These are phyloP conservation scores for Rousettus leschenaultii DNA, from an alignment of 2,113 vertebrate species.

Conservation along the genomic window DNA sequence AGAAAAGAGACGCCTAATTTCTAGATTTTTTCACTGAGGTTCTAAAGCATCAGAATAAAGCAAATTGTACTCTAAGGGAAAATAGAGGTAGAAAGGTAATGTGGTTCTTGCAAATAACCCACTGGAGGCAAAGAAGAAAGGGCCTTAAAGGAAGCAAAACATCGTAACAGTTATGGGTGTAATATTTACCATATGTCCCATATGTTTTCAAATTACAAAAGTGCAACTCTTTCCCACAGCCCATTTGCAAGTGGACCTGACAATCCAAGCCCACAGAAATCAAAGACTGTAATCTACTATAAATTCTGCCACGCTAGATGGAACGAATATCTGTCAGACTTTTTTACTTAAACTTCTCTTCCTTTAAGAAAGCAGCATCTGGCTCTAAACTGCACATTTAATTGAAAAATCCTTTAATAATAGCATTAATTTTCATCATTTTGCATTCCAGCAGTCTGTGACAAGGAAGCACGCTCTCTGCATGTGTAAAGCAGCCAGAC, in stretches of 20 bases:
- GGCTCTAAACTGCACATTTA: constrained; percentile 68
- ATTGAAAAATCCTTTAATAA: constrained; percentile 80
- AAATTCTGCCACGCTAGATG: constrained; percentile 71
- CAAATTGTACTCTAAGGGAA: constrained; percentile 18
- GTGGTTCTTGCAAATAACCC: constrained; percentile 23
- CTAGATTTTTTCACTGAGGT: not conserved
- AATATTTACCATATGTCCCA: constrained; percentile 75
- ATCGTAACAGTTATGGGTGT: constrained; percentile 58
- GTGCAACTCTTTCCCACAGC: constrained; percentile 72
- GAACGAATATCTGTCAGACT: constrained; percentile 74
- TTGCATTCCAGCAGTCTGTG: constrained; percentile 47
- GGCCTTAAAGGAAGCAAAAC: constrained; percentile 55
- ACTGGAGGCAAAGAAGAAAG: constrained; percentile 54
- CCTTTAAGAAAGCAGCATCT: constrained; percentile 73
- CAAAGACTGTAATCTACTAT: constrained; percentile 68
- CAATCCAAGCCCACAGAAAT: constrained; percentile 65
- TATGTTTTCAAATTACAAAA: constrained; percentile 69
- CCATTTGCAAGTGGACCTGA: constrained; percentile 71
- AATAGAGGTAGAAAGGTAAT: constrained; percentile 47
- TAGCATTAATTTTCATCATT: constrained; percentile 75
- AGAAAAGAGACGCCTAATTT: not conserved
- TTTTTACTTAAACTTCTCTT: constrained; percentile 76
- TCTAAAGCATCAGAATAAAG: constrained; percentile 31
- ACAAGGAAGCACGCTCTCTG: not conserved
- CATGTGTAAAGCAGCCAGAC: not conserved